These are phyloP conservation scores for Drosophila busckii DNA, from an alignment of 1,140 invertebrate species.

Conservation along the genomic window DNA sequence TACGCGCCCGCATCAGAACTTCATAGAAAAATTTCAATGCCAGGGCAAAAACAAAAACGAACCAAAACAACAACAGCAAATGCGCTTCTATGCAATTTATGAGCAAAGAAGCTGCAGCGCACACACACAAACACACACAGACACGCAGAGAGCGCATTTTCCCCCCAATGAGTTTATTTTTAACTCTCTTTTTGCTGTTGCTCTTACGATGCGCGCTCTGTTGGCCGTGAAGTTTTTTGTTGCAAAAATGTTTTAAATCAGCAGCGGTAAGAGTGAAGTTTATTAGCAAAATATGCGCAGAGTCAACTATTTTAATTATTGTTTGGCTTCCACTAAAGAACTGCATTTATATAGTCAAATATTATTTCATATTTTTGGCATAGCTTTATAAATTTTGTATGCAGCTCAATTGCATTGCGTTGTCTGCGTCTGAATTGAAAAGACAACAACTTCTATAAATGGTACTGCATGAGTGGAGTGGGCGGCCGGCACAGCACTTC, in stretches of 20 bases:
- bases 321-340: too few species aligned
- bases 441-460: too few species aligned
- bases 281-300: too few species aligned
- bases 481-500: constrained; percentile 47
- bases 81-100: constrained; percentile 49
- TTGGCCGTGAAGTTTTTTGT: constrained; percentile 63
- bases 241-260: constrained; percentile 43
- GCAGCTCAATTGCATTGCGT: too few species aligned
- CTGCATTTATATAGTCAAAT: too few species aligned
- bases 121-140: constrained; percentile 7
- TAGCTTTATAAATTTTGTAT: too few species aligned
- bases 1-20: constrained; percentile 49
- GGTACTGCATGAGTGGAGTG: too few species aligned
- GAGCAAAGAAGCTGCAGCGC: constrained; percentile 36
- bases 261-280: constrained; percentile 50
- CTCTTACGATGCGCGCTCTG: constrained; percentile 39
- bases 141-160: constrained; percentile 10
- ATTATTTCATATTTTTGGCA: too few species aligned
- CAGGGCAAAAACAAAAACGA: constrained; percentile 40
- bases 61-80: constrained; percentile 16
- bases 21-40: constrained; percentile 68
- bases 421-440: too few species aligned
- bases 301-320: too few species aligned
- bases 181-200: constrained; percentile 43
- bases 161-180: constrained; percentile 56